Evolutionary conservation across 2,888 invertebrate species (phyloP).

Genomic region (Bombyx huttoni): DNA sequence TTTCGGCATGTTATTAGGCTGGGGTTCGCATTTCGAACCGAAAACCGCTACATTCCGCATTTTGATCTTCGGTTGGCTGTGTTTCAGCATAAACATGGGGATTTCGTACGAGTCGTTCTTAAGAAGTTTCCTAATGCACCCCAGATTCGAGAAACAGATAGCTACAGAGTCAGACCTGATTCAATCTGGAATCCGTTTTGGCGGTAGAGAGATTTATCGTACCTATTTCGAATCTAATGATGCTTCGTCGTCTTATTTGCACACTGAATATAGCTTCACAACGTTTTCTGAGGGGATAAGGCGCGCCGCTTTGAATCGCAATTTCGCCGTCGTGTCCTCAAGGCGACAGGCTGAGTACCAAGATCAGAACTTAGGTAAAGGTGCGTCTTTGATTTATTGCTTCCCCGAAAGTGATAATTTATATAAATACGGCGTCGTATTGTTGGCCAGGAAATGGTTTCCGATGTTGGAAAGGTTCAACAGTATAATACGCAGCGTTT

Average conservation of each 20-base stretch:
- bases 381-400: slow-evolving; percentile 52
- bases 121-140: slow-evolving; percentile 65
- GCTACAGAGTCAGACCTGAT: slow-evolving; percentile 55
- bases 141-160: slow-evolving; percentile 66
- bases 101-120: slow-evolving; percentile 66
- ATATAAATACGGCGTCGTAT: slow-evolving; percentile 64
- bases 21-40: slow-evolving; percentile 53
- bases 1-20: slow-evolving; percentile 59
- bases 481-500: slow-evolving; percentile 55
- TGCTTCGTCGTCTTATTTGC: slow-evolving; percentile 60
- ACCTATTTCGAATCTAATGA: slow-evolving; percentile 65
- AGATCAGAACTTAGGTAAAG: slow-evolving; percentile 56
- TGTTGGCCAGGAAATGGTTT: slow-evolving; percentile 58
- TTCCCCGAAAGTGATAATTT: slow-evolving; percentile 57
- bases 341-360: slow-evolving; percentile 57
- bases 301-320: slow-evolving; percentile 41
- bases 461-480: slow-evolving; percentile 57
- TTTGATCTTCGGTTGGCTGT: slow-evolving; percentile 56
- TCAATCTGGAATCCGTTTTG: slow-evolving; percentile 50
- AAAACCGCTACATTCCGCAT: slow-evolving; percentile 52
- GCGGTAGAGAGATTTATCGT: slow-evolving; percentile 63
- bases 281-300: slow-evolving; percentile 52
- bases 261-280: slow-evolving; percentile 56
- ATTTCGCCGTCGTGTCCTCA: slow-evolving; percentile 60
- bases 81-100: slow-evolving; percentile 62